Conservation (phyloP, 2,888 invertebrate species). For the Empis stercorea region DNA sequence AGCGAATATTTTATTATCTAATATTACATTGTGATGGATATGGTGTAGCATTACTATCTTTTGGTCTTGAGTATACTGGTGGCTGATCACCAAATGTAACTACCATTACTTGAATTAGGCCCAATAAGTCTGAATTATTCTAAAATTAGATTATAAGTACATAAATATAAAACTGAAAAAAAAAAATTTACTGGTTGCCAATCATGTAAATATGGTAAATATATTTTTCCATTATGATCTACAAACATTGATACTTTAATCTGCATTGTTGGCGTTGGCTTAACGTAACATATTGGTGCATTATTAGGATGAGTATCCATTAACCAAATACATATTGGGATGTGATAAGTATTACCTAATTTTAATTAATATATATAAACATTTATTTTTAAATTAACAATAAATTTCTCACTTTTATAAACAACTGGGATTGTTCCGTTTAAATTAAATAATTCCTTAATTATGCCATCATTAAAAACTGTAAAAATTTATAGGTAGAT, state of each 20-base stretch:
- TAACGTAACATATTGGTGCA: constrained; percentile 90
- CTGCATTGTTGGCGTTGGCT: constrained; percentile 88
- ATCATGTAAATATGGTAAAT: constrained; percentile 90
- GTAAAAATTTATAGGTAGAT: constrained; percentile 10
- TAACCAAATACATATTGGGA: constrained; percentile 91
- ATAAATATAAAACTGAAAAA: neutral
- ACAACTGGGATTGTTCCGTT: constrained; percentile 87
- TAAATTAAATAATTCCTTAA: constrained; percentile 68
- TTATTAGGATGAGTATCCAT: constrained; percentile 95
- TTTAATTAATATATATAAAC: neutral
- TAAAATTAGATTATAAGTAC: neutral
- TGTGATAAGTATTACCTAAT: constrained; percentile 72
- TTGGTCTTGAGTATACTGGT: constrained; percentile 75
- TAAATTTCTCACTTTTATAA: constrained; percentile 53
- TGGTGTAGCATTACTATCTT: constrained; percentile 37
- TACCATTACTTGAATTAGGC: constrained; percentile 82
- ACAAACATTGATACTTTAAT: constrained; percentile 92
- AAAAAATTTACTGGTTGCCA: constrained; percentile 60
- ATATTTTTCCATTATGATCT: constrained; percentile 90
- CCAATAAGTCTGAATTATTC: constrained; percentile 61
- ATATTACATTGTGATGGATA: constrained; percentile 40
- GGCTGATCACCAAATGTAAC: constrained; percentile 89
- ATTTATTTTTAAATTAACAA: neutral
- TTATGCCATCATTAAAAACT: constrained; percentile 82
- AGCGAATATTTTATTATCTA: constrained; percentile 3